A percentile compares a stretch with the other conserved stretches of the same genome.
Conservation (phyloP, 2,888 invertebrate species). For the Anthophora plumipes region DNA sequence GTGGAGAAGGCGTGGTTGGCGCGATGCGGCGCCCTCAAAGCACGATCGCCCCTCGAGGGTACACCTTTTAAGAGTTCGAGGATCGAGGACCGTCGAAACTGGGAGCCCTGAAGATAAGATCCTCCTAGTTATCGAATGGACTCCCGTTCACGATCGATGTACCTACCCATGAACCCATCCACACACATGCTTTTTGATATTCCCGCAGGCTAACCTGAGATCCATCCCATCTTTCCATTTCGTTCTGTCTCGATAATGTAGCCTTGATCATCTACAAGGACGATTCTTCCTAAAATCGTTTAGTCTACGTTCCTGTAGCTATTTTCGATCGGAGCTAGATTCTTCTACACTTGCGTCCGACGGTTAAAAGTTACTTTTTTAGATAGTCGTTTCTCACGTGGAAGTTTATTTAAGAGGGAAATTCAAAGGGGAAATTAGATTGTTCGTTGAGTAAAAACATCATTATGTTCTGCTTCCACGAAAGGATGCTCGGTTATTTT, state of each 20-base stretch:
- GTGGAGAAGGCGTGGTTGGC: slow-evolving; percentile 80
- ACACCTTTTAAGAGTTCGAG: slow-evolving; percentile 74
- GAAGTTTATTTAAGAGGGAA: neutral
- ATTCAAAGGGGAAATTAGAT: neutral
- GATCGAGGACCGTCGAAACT: slow-evolving; percentile 77
- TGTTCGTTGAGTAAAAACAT: slow-evolving; percentile 12
- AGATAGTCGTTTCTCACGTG: neutral
- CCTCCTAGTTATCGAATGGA: slow-evolving; percentile 82
- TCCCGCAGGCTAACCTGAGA: slow-evolving; percentile 58
- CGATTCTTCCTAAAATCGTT: slow-evolving; percentile 37
- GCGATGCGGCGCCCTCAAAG: slow-evolving; percentile 81
- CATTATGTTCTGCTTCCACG: slow-evolving; percentile 55
- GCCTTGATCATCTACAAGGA: slow-evolving; percentile 69
- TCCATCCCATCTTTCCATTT: slow-evolving; percentile 58
- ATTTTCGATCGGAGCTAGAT: too few species aligned
- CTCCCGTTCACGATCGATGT: slow-evolving; percentile 77
- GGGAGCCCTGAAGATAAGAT: slow-evolving; percentile 83
- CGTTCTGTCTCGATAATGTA: slow-evolving; percentile 51
- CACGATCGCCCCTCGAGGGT: slow-evolving; percentile 74
- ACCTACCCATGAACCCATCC: slow-evolving; percentile 53
- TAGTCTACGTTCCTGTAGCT: neutral
- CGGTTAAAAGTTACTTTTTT: slow-evolving; percentile 5
- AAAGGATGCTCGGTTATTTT: slow-evolving; percentile 38
- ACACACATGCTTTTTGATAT: slow-evolving; percentile 65
- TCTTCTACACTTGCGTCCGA: slow-evolving; percentile 11